Base-by-base conservation (phyloP, 2,113 vertebrate genomes). In the Choloepus hoffmanni region DNA sequence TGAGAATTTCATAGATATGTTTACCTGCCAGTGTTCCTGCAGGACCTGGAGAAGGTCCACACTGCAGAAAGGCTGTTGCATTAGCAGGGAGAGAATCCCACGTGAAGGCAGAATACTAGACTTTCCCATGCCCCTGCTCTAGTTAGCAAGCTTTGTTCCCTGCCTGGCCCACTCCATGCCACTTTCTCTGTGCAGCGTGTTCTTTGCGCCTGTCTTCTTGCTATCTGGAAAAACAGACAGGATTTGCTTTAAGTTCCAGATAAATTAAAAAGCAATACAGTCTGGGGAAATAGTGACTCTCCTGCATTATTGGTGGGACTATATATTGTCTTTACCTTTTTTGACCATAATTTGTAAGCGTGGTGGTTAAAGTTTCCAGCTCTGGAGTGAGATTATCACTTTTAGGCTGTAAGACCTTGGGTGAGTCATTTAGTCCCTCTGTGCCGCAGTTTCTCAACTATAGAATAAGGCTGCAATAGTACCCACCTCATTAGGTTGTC, bases 71-170 rank as follows among this genome's bases (percentile, higher is more conserved):
- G 70, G 50, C 50, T 2, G 36, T 2, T 18, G 0, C 30, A 1
- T 8, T 4, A 5, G 19, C 43, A 21, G 1, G 0, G 62, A 13
- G 26, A n/a, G 15, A 1, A 16, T 0, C 5, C 5, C 14, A 7
- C 0, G 0, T 12, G 0, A 36, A 40, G 30, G 33, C 2, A n/a
- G 85, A 26, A 21, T 0, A 0, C 21, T 23, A 4, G 36, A 2
- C 33, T 33, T 33, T 26, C 77, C 19, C 43, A n/a, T 10, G 19
- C n/a, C 33, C 60, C 48, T 45, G 26, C 15, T 36, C 28, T 14
- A n/a, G n/a, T 53, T 12, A 79, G n/a, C 30, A 14, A 72, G 67
- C 30, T 2, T 30, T 65, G 21, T 7, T 72, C 58, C 45, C 30
- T 7, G 19, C 91, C 43, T 16, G 0, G 30, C 11, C 10, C 5